These are phyloP conservation scores for Drosophila watanabei DNA, from an alignment of 1,140 invertebrate genomes.

Conservation along the genomic window DNA sequence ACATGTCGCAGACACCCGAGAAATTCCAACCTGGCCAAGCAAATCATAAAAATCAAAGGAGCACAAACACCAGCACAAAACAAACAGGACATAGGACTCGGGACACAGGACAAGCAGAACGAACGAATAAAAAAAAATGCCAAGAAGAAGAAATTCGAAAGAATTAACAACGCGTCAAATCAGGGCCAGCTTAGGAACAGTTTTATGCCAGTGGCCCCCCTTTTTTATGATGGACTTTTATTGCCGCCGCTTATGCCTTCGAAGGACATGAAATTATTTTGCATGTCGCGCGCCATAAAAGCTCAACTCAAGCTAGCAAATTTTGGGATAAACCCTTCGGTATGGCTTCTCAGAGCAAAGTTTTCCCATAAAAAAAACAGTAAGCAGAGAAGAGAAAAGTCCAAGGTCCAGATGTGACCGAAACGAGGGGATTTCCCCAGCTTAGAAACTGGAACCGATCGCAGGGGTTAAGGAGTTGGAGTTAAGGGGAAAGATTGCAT, in stretches of 20 bases:
- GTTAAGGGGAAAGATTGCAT: neutral
- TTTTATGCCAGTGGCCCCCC: conserved; percentile 59
- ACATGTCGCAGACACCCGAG: conserved; percentile 46
- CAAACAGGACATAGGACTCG: neutral
- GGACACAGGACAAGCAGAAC: neutral
- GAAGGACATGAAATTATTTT: conserved; percentile 67
- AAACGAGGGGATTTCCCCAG: conserved; percentile 9
- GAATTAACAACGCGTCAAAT: conserved; percentile 81
- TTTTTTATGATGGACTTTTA: conserved; percentile 81
- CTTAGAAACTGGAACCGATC: neutral
- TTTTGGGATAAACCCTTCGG: conserved; percentile 62
- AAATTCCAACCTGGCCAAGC: conserved; percentile 55
- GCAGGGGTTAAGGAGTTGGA: neutral
- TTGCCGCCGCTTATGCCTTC: conserved; percentile 67
- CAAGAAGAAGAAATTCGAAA: conserved; percentile 17
- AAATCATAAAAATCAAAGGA: conserved; percentile 63
- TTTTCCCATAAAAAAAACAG: conserved; percentile 23
- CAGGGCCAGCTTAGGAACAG: conserved; percentile 61
- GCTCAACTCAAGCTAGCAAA: conserved; percentile 63
- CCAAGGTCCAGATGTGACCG: conserved; percentile 3
- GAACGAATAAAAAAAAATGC: neutral
- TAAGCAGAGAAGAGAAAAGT: neutral
- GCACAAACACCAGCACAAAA: conserved; percentile 1
- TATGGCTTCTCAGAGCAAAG: neutral
- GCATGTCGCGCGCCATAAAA: conserved; percentile 72